Conservation (phyloP, 2,797 vertebrate genomes). For the Chiroxiphia lanceolata region DNA sequence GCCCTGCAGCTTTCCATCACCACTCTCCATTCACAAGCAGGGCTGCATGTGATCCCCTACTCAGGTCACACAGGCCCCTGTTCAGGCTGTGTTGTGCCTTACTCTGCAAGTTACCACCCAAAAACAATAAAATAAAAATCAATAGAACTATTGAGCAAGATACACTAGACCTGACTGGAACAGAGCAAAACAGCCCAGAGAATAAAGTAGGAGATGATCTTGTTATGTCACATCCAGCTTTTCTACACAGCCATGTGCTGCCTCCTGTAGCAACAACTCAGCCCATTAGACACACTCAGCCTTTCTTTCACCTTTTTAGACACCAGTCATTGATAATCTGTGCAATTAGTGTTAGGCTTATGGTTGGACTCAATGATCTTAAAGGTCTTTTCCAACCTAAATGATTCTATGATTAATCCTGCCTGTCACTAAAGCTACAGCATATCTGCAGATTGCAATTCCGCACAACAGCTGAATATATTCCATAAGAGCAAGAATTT, state of each 20-base stretch:
- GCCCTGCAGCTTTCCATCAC: background rate
- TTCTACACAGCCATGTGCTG: background rate
- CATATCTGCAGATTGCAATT: background rate
- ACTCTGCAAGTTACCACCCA: background rate
- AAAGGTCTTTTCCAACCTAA: slow-evolving; percentile 9
- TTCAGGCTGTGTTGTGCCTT: background rate
- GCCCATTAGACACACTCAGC: slow-evolving; percentile 12
- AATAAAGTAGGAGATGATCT: background rate
- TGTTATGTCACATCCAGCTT: background rate
- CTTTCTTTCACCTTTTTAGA: slow-evolving; percentile 26
- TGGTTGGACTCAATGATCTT: background rate
- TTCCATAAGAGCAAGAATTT: background rate
- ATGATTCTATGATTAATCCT: slow-evolving; percentile 25
- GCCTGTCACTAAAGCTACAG: background rate
- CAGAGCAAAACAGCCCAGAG: background rate
- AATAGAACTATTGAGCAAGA: background rate
- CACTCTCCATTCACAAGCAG: background rate
- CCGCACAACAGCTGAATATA: background rate
- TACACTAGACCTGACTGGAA: background rate
- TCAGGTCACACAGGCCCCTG: background rate
- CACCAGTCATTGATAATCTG: slow-evolving; percentile 29
- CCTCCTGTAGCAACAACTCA: background rate
- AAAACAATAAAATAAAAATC: background rate
- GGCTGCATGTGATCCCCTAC: background rate
- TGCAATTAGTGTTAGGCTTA: background rate